Evolutionary conservation across 2,797 vertebrate species (phyloP), one percentile per base, ranked within the genome.

Genomic region (Propithecus perrieri): DNA sequence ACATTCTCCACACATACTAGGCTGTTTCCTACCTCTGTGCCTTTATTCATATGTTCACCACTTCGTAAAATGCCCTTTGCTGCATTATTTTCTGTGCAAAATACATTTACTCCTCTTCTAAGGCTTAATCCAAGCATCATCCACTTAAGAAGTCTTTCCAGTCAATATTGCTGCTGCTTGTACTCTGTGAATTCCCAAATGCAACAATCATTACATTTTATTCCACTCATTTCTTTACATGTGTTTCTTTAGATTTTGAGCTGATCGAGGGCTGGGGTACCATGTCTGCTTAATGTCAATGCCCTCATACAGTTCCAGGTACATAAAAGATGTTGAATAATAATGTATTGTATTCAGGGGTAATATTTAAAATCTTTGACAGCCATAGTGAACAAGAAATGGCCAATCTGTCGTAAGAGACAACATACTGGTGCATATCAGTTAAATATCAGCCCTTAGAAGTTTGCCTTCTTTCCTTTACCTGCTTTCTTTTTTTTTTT

Each of bases 161-260:
- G 26, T 79, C 20, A 86, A 43, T 26, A 30, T n/a, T 72, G 50
- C 20, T 67, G 9, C 43, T 75, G 1, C 26, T 41, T 35, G 1
- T n/a, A 59, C 8, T n/a, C 22, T 85, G 12, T 26, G 93, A 96
- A 61, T 80, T 8, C 11, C n/a, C 50, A 55, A 59, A 46, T 48
- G 24, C 92, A 81, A 74, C 8, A 87, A 46, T 41, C 81, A 13
- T 74, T 67, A 65, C 1, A 46, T 78, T 59, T 94, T 69, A 78
- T 69, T 7, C 28, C n/a, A 61, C 4, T 85, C 4, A 35, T 79
- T 75, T 97, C n/a, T 83, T 91, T 86, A 53, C 12, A 72, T 59
- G 26, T 90, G 46, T 69, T 95, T 94, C 43, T 93, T 65, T 93
- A 38, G 50, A 63, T 67, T 81, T 85, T 92, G 53, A 96, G 61